Evolutionary conservation across 2,113 vertebrate genomes (phyloP).

Genomic region (Dendropsophus ebraccatus): DNA sequence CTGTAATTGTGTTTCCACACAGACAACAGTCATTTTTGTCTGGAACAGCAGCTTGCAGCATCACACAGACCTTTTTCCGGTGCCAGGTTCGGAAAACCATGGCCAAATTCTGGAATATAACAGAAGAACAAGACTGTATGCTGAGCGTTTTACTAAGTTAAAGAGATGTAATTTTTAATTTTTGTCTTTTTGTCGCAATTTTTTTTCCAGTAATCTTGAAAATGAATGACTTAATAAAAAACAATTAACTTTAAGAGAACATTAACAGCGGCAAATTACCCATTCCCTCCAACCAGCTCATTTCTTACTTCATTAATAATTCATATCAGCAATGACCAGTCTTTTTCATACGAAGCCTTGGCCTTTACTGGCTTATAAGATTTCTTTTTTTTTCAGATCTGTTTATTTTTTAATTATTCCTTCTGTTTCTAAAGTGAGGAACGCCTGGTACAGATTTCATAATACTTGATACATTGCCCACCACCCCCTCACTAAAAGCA

Average conservation of each 20-base stretch:
- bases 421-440: conserved; percentile 23
- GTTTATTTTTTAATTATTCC: conserved; percentile 23
- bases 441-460: conserved; percentile 3
- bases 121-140: background rate
- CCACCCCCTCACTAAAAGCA: conserved; percentile 8
- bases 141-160: background rate
- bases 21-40: conserved; percentile 48
- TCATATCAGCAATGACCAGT: background rate
- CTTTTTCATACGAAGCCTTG: background rate
- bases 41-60: conserved; percentile 41
- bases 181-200: background rate
- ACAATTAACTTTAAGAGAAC: conserved; percentile 12
- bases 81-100: conserved; percentile 1
- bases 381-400: background rate
- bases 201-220: background rate
- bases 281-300: background rate
- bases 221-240: conserved; percentile 1
- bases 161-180: background rate
- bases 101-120: conserved; percentile 2
- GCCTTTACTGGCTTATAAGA: background rate
- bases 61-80: background rate
- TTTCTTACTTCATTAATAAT: conserved; percentile 13
- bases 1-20: conserved; percentile 43
- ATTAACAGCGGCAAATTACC: background rate
- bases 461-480: background rate